Base-by-base conservation (phyloP, 2,113 vertebrate genomes). In the Cyprinodon variegatus region DNA sequence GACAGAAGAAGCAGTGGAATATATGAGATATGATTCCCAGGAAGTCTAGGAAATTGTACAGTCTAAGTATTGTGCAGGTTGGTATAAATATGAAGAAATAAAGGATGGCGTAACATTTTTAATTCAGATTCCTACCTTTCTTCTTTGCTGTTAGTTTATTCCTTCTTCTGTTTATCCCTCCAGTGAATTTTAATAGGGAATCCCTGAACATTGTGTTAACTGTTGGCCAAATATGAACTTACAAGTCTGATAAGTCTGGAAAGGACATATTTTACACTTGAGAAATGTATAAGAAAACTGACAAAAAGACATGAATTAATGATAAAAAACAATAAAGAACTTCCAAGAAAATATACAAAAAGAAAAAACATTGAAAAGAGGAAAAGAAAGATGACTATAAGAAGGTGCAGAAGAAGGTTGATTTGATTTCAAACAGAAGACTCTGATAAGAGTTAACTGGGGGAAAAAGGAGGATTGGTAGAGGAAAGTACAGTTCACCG, bases 351-450 rank as follows among this genome's bases (percentile, higher is more conserved):
- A 61, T 45, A 69, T 45, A 29, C 40, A 69, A 83, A 81, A 61
- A 7, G 45, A 29, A 67, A 63, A 71, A 60, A 72, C 9, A 29
- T 36, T 4, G 20, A 76, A 43, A 65, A 53, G 50, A 65, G 22
- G n/a, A 48, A 61, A 46, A 63, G 14, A 68, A 13, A 70, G 76
- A 59, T 65, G 72, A 78, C 7, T 53, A 73, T 40, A 67, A 39
- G 46, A 29, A 20, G 10, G 68, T 69, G 53, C 60, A 78, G 74
- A 80, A 72, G 64, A 38, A 36, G 72, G 22, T 43, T 65, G 29
- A 71, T 80, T 77, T 74, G 43, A n/a, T 83, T 83, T 81, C 63
- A 72, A 74, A 77, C 74, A 82, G 11, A 69, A 57, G 61, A 72
- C 10, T 77, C 78, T 68, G 40, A 61, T 53, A 50, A 73, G 61